phyloP scores from a whole-genome alignment of 2,797 vertebrate genomes.

The Nyctalus aviator region DNA sequence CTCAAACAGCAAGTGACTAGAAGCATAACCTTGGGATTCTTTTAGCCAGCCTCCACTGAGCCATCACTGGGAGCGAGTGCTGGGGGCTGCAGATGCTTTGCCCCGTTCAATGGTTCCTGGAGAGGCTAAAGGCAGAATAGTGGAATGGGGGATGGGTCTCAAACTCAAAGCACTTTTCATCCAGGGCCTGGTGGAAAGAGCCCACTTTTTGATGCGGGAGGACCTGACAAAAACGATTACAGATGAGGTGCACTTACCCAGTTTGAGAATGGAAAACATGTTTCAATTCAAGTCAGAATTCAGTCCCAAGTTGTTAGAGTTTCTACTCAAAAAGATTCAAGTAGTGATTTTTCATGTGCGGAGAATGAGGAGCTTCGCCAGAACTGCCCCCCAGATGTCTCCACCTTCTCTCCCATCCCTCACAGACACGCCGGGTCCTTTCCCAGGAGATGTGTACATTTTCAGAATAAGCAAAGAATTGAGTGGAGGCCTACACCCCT shows the following conservation, averaged over 20 bases:
- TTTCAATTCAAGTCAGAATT: constrained; percentile 1
- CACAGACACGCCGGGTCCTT: neutral
- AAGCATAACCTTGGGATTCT: neutral
- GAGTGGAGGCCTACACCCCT: neutral
- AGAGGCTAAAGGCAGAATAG: neutral
- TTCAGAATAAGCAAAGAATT: constrained; percentile 21
- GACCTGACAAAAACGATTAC: constrained; percentile 73
- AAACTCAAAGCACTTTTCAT: constrained; percentile 26
- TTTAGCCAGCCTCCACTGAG: neutral
- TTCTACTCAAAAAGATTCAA: neutral
- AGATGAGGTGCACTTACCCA: neutral
- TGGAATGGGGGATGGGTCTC: neutral
- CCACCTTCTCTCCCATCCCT: neutral
- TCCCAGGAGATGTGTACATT: neutral
- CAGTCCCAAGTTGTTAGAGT: neutral
- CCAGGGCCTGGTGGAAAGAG: constrained; percentile 56
- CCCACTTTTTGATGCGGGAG: constrained; percentile 64
- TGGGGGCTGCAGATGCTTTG: neutral
- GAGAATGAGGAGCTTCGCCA: neutral
- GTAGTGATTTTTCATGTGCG: neutral
- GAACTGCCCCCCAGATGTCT: neutral
- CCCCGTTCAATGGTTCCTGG: neutral
- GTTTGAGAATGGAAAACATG: constrained; percentile 73
- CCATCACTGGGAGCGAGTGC: neutral
- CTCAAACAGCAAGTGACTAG: neutral